Base-by-base conservation (phyloP, 1,140 invertebrate genomes). In the Popillia japonica region DNA sequence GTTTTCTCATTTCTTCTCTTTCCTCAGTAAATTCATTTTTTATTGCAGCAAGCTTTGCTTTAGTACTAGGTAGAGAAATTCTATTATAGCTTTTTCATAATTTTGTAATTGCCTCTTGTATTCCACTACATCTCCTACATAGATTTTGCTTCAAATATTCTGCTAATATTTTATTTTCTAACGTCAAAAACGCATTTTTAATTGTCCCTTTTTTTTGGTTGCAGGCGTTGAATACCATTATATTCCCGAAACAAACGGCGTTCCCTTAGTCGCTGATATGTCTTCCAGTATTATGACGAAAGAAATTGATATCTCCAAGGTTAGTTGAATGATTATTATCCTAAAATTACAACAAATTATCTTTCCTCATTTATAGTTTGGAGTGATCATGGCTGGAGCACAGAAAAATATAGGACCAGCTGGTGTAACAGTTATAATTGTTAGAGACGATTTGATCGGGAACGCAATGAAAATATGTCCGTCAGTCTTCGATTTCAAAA, bases 401-500 rank as follows among this genome's bases (percentile, higher is more conserved):
- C 98, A 99, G 87, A 99, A 99, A 87, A 99, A 99, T 87, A 94
- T 99, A 79, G 98, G 98, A 11, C 96, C 96, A 76, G 92, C 97
- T 34, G 98, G 98, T 27, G 92, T 98, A 4, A 97, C 96, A 0
- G 86, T 99, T 0, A 96, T 98, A 0, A 99, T 99, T 77, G 91
- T 99, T 0, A 89, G 97, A 78, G 95, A 99, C 75, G 97, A 99
- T 88, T 88, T 99, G 2, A 87, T 99, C 17, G 96, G 95, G 44
- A 90, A 93, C 75, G 91, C 95, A 0, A 86, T 94, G 79, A 89
- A 91, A 10, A 89, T 91, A 11, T 97, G 96, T 80, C 98, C 98
- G 0, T 90, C 92, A 0, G 90, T 99, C 48, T 89, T 99, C 1
- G 93, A 97, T 87, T 99, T 97, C 88, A 92, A 93, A 59, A 85